A percentile compares a stretch with the other conserved stretches of the same genome.
Evolutionary conservation across 92 coral and sea anemone genomes (phyloP).

Genomic region (Metridium senile): DNA sequence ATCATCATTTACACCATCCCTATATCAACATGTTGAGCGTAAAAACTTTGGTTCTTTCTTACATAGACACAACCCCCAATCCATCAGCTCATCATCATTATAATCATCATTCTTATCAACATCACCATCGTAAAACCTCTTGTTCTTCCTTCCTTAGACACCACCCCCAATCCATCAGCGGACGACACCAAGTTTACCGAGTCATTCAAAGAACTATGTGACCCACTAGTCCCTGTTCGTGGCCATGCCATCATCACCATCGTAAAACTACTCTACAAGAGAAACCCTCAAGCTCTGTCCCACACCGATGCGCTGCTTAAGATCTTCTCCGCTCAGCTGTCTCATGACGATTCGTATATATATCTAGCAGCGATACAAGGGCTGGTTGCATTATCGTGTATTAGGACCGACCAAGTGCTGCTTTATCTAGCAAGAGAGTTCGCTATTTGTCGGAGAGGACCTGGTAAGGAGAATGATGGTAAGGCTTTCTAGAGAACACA

Average conservation of each 20-base stretch:
- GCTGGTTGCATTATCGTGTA: conserved; percentile 82
- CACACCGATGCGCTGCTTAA: conserved; percentile 77
- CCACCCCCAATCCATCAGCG: neutral
- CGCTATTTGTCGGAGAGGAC: conserved; percentile 55
- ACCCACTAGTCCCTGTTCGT: conserved; percentile 87
- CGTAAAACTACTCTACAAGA: conserved; percentile 61
- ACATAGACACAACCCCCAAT: too few species aligned
- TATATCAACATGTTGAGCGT: too few species aligned
- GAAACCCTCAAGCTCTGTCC: conserved; percentile 70
- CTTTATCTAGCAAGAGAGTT: conserved; percentile 79
- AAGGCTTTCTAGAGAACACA: neutral
- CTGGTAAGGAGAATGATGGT: conserved; percentile 5
- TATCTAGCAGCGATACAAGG: conserved; percentile 96
- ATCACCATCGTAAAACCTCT: too few species aligned
- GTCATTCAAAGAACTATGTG: conserved; percentile 76
- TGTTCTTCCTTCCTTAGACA: conserved; percentile 15
- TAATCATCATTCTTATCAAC: neutral
- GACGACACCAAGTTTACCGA: conserved; percentile 58
- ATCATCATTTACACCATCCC: too few species aligned
- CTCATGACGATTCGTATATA: conserved; percentile 91
- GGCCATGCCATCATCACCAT: conserved; percentile 87
- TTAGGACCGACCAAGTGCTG: conserved; percentile 77
- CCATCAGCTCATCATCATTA: neutral
- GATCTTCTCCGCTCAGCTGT: conserved; percentile 78
- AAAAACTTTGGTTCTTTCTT: too few species aligned